Evolutionary conservation across 2,797 vertebrate genomes (phyloP).

Genomic region (Myotis daubentonii): DNA sequence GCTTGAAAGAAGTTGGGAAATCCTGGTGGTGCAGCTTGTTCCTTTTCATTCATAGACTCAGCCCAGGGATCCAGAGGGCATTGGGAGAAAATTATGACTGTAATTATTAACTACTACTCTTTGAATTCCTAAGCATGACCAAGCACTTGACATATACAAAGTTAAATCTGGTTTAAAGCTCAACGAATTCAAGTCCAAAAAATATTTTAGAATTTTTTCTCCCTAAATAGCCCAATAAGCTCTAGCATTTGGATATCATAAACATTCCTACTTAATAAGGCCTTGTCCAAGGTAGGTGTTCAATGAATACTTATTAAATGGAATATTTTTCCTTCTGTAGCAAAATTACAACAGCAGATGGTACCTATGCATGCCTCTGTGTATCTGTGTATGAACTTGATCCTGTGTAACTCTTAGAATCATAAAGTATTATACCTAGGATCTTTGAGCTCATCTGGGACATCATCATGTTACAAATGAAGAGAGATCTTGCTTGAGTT

Average conservation of each 20-base stretch:
- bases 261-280: not conserved
- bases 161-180: slow-evolving; percentile 48
- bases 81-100: slow-evolving; percentile 28
- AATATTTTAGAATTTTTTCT: slow-evolving; percentile 46
- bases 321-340: slow-evolving; percentile 7
- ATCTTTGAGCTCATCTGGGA: not conserved
- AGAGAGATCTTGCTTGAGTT: slow-evolving; percentile 18
- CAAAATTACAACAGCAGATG: slow-evolving; percentile 7
- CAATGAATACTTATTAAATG: slow-evolving; percentile 36
- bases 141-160: slow-evolving; percentile 51
- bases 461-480: slow-evolving; percentile 5
- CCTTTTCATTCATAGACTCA: slow-evolving; percentile 53
- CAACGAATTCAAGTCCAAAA: slow-evolving; percentile 39
- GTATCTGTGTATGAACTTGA: not conserved
- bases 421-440: not conserved
- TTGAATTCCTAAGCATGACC: slow-evolving; percentile 59
- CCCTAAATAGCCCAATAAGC: not conserved
- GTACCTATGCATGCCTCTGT: not conserved
- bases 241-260: not conserved
- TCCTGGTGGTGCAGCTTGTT: not conserved
- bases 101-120: slow-evolving; percentile 46
- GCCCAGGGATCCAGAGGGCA: not conserved
- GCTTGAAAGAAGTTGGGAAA: slow-evolving; percentile 54
- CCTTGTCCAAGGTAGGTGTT: not conserved
- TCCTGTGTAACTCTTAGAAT: slow-evolving; percentile 20